A percentile compares a stretch with the other conserved stretches of the same genome.
These are phyloP conservation scores for Drosophila multiciliata DNA, from an alignment of 2,888 invertebrate species.

Conservation along the genomic window DNA sequence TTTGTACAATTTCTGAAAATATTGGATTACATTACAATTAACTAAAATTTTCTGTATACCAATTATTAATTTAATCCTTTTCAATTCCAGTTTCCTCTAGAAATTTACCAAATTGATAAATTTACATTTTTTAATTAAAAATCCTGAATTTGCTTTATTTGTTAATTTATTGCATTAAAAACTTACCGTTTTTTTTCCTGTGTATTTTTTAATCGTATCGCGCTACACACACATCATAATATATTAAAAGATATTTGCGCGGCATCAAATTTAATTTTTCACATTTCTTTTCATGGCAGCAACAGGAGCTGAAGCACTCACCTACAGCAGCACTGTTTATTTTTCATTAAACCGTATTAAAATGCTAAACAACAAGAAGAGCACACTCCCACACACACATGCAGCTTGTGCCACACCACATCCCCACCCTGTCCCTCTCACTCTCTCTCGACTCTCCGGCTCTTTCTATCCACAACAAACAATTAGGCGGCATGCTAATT, in stretches of 20 bases:
- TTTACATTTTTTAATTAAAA: neutral
- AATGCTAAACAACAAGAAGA: constrained; percentile 48
- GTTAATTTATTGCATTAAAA: neutral
- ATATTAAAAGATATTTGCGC: constrained; percentile 63
- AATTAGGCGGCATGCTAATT: constrained; percentile 77
- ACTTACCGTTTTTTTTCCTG: neutral
- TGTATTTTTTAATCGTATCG: neutral
- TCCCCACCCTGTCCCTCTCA: neutral
- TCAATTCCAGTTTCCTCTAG: neutral
- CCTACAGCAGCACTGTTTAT: constrained; percentile 56
- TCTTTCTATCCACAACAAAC: constrained; percentile 46
- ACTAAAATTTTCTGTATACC: too few relatives aligned
- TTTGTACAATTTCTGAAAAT: neutral
- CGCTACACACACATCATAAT: neutral
- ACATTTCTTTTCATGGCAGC: constrained; percentile 24
- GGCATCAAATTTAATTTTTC: constrained; percentile 62
- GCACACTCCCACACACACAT: constrained; percentile 9
- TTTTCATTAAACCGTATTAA: constrained; percentile 74
- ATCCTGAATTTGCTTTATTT: neutral
- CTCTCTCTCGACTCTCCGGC: neutral
- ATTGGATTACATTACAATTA: neutral
- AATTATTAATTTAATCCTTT: neutral
- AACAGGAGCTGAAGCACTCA: constrained; percentile 17
- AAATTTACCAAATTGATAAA: neutral
- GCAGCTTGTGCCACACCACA: constrained; percentile 2